phyloP scores from a whole-genome alignment of 2,888 invertebrate genomes.

The Falcaria lacertinaria region DNA sequence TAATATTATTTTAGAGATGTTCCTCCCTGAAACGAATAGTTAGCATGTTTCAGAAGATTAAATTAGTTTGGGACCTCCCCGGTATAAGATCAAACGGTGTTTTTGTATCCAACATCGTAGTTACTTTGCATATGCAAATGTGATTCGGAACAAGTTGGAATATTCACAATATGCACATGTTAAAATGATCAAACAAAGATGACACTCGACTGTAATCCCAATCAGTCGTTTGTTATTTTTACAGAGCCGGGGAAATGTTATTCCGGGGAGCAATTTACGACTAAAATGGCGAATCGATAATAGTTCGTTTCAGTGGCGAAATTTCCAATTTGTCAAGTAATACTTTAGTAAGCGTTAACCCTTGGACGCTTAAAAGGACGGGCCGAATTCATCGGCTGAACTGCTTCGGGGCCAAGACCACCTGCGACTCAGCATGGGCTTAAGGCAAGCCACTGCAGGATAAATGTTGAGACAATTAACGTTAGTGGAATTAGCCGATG shows the following conservation, averaged over 20 bases:
- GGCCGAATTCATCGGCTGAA: constrained; percentile 39
- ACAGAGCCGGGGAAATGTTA: not conserved
- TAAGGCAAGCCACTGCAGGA: constrained; percentile 41
- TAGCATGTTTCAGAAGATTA: not conserved
- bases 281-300: not conserved
- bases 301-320: constrained; percentile 10
- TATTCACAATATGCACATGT: constrained; percentile 33
- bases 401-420: constrained; percentile 38
- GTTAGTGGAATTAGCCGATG: constrained; percentile 41
- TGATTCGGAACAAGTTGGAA: constrained; percentile 29
- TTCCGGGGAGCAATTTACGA: not conserved
- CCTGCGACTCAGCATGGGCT: constrained; percentile 54
- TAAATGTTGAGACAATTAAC: constrained; percentile 55
- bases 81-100: constrained; percentile 20
- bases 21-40: not conserved
- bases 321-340: constrained; percentile 23
- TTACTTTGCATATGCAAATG: constrained; percentile 33
- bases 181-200: constrained; percentile 29
- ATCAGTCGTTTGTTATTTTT: constrained; percentile 16
- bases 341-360: constrained; percentile 28
- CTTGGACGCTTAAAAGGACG: constrained; percentile 21
- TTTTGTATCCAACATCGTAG: constrained; percentile 28
- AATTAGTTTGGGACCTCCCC: constrained; percentile 3
- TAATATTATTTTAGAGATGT: not conserved
- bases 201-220: constrained; percentile 15